Evolutionary conservation across 2,888 invertebrate species (phyloP), one percentile per base, ranked within the genome.

Genomic region (Drosophila picticornis): DNA sequence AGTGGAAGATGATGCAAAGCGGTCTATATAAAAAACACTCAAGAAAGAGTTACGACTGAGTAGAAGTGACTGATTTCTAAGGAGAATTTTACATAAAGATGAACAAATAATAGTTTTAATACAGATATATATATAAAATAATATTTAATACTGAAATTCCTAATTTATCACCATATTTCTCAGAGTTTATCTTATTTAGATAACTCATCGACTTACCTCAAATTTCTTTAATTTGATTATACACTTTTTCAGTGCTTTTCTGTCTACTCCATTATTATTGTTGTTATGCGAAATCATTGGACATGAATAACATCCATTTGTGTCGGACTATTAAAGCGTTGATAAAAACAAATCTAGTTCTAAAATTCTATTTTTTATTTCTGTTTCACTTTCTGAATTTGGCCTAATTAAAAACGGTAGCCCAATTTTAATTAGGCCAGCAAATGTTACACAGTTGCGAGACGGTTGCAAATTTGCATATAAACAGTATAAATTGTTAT

Each of bases 401-500:
- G 32, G 64, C 58, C 78, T 81, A 76, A 86, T 84, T 81, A 77
- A 86, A 80, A 80, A 69, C 75, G 75, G 71, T 76, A 71, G 80
- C 80, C 80, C 81, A 80, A 81, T 86, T 88, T 86, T 84, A 86
- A 86, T 88, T 88, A 72, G 85, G 82, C 82, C 87, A 80, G 63
- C 80, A 88, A 86, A 86, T 78, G 84, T 53, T 64, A 67, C 56
- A 65, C 61, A 55, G 59, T 66, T 61, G 43, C 57, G 57, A 67
- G 67, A 53, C 64, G 72, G 72, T 74, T 65, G 72, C 64, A 59
- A 77, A 91, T 90, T 91, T 89, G 85, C 90, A 90, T 90, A 91
- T 88, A 83, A 90, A 88, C 79, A 81, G 84, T 83, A 90, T 91
- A 90, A 91, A 91, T 90, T 89, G 78, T 74, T 80, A 80, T 75